phyloP scores from a whole-genome alignment of 1,140 invertebrate genomes.

The Drosophila ercepeae region DNA sequence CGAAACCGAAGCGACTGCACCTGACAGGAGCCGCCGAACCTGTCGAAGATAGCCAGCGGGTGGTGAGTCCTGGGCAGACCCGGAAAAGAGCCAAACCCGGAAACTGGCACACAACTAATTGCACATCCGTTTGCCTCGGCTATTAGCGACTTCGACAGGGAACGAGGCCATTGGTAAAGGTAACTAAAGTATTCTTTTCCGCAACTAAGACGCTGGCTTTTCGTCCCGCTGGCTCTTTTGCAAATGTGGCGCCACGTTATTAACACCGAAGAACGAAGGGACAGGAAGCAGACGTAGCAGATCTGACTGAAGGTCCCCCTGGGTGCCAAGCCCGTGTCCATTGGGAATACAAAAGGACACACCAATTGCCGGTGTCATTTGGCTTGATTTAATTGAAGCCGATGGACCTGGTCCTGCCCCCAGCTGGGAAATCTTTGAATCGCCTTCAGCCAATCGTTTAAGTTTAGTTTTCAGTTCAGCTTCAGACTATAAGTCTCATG shows the following conservation, averaged over 20 bases:
- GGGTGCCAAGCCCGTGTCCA: slow-evolving; percentile 18
- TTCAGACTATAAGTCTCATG: slow-evolving; percentile 1
- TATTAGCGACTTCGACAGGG: slow-evolving; percentile 56
- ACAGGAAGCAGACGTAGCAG: slow-evolving; percentile 29
- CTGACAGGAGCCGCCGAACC: slow-evolving; percentile 34
- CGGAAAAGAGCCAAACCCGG: slow-evolving; percentile 46
- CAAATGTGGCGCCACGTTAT: slow-evolving; percentile 70
- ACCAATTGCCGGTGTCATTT: slow-evolving; percentile 70
- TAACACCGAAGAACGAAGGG: slow-evolving; percentile 68
- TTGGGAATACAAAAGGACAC: slow-evolving; percentile 55
- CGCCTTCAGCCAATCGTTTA: slow-evolving; percentile 5
- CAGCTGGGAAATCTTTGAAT: slow-evolving; percentile 60
- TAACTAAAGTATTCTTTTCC: slow-evolving; percentile 41
- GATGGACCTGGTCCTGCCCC: slow-evolving; percentile 36
- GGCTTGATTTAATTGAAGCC: slow-evolving; percentile 78
- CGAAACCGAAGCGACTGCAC: slow-evolving; percentile 48
- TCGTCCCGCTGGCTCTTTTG: slow-evolving; percentile 8
- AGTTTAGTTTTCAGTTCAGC: not conserved
- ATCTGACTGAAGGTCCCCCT: slow-evolving; percentile 52
- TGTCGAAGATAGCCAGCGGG: slow-evolving; percentile 38
- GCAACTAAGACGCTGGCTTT: not conserved
- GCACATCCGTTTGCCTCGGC: slow-evolving; percentile 76
- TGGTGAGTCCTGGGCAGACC: not conserved
- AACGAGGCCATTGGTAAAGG: slow-evolving; percentile 44
- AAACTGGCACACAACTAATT: slow-evolving; percentile 79